phyloP scores from a whole-genome alignment of 2,888 invertebrate species.

The Melinaea menophilus region DNA sequence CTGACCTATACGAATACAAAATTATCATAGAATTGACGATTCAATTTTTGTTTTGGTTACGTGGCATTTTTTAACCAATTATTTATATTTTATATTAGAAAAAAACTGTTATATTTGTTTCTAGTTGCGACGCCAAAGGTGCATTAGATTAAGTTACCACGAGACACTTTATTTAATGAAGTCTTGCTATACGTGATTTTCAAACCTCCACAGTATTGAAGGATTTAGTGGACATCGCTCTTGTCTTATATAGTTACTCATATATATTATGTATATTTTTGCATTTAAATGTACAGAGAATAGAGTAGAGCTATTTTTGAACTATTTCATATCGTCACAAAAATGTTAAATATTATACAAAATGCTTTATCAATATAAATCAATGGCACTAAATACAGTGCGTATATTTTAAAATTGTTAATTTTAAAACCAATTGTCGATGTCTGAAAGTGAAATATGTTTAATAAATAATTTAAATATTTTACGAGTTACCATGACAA shows the following conservation, averaged over 20 bases:
- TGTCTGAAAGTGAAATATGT: no score
- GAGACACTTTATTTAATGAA: constrained; percentile 14
- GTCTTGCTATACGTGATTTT: constrained; percentile 2
- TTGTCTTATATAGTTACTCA: no score
- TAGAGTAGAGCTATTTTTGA: no score
- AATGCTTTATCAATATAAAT: neutral
- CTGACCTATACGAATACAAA: no score
- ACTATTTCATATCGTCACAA: no score
- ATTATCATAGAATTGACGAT: no score
- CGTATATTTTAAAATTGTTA: neutral
- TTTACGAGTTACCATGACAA: constrained; percentile 12
- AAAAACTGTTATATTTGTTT: constrained; percentile 29
- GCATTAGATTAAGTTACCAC: constrained; percentile 32
- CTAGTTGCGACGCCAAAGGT: constrained; percentile 45
- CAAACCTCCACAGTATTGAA: constrained; percentile 24
- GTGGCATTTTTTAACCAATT: constrained; percentile 5
- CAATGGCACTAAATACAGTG: neutral
- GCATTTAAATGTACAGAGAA: no score
- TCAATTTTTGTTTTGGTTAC: no score
- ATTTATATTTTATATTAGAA: constrained; percentile 25
- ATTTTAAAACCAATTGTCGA: constrained; percentile 3
- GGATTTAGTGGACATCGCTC: neutral
- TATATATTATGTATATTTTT: no score
- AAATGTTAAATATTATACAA: no score
- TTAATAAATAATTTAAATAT: constrained; percentile 10